Base-by-base conservation (phyloP, 1,140 invertebrate species). In the Drosophila arizonae region DNA sequence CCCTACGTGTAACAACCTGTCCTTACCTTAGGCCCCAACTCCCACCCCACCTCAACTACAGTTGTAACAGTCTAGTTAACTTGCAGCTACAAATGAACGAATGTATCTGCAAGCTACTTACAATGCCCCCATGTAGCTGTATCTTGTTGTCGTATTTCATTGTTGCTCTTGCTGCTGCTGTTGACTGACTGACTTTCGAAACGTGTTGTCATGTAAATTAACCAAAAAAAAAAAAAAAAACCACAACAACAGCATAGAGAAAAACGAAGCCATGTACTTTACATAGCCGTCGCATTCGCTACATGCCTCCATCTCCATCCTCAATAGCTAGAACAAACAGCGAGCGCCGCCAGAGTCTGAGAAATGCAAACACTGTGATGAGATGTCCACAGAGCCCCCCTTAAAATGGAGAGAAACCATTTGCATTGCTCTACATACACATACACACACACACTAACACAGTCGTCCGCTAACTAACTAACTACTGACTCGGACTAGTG, bases 121-220 rank as follows among this genome's bases (percentile, higher is more conserved):
- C 80, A 78, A 76, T 67, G 43, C 43, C 43, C 43, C 26, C 36
- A 33, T 21, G 51, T 50, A 74, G 65, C 62, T 66, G 73, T 69
- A 72, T 48, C 63, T 72, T 60, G 70, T 72, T 68, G 64, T 68
- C 50, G 9, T 68, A 61, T 55, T 45, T 28, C 52, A 21, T 58
- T 30, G 63, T 70, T 56, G 50, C 26, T 63, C 21, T 24, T 24
- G 21, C 21, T 24, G 21, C 66, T 79, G 61, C 28, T 55, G 61
- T 48, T 65, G 64, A 62, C 58, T 63, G 79, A 86, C 82, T 87
- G 82, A 87, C 82, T 87, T 87, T 88, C 76, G 76, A 87, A 87
- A 87, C 79, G 84, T 87, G 82, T 88, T 87, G 82, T 88, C 82
- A 87, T 87, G 82, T 87, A 87, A 87, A 87, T 87, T 87, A 87